A percentile compares a stretch with the other conserved stretches of the same genome.
phyloP scores from a whole-genome alignment of 2,113 vertebrate genomes.

The Antigone vipio region DNA sequence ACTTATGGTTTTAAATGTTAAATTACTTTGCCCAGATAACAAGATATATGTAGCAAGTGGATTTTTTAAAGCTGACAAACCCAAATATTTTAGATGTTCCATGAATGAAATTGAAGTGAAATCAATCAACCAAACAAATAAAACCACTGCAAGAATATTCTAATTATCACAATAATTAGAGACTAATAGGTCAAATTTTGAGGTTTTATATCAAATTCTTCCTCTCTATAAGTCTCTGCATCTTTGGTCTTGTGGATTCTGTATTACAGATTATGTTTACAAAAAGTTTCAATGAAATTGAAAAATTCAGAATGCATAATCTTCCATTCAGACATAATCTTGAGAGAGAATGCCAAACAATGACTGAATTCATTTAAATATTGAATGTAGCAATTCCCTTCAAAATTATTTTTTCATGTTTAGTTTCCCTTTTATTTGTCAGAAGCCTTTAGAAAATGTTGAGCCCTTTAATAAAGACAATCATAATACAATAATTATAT shows the following conservation, averaged over 20 bases:
- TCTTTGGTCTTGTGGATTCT: neutral
- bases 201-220: neutral
- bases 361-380: conserved; percentile 36
- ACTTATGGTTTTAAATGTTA: neutral
- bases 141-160: neutral
- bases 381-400: neutral
- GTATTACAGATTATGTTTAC: conserved; percentile 42
- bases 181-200: neutral
- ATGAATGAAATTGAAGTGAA: neutral
- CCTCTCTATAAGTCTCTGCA: neutral
- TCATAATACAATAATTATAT: conserved; percentile 65
- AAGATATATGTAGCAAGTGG: neutral
- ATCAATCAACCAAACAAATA: neutral
- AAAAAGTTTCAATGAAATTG: conserved; percentile 23
- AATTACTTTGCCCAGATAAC: neutral
- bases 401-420: conserved; percentile 15
- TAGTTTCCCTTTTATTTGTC: conserved; percentile 43
- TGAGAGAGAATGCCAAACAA: conserved; percentile 15
- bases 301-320: conserved; percentile 19
- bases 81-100: neutral
- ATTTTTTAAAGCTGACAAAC: neutral
- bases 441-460: conserved; percentile 54
- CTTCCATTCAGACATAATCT: conserved; percentile 35
- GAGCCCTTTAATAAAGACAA: conserved; percentile 59
- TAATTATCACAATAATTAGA: neutral